Evolutionary conservation across 2,888 invertebrate genomes (phyloP).

Genomic region (Hipparchia semele): DNA sequence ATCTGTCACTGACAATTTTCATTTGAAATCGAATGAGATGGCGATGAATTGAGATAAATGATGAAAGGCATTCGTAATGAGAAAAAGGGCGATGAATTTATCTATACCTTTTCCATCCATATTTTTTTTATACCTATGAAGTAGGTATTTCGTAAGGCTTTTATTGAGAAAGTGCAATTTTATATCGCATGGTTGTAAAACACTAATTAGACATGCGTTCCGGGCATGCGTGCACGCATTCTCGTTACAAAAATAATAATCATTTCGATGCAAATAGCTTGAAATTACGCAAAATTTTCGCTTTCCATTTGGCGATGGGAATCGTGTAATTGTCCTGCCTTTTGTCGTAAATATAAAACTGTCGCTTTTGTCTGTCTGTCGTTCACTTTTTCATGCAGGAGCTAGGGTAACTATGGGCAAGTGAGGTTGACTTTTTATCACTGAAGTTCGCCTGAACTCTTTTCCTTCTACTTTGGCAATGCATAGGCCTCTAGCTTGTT

Average conservation of each 20-base stretch:
- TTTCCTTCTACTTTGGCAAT: too few relatives aligned
- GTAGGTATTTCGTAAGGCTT: constrained; percentile 10
- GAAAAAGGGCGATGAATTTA: too few relatives aligned
- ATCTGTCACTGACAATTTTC: too few relatives aligned
- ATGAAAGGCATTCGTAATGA: too few relatives aligned
- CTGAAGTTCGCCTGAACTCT: too few relatives aligned
- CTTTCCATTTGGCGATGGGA: constrained; percentile 62
- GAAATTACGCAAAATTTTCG: constrained; percentile 70
- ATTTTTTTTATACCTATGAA: background rate
- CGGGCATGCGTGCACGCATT: constrained; percentile 73
- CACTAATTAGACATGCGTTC: constrained; percentile 68
- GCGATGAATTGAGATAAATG: too few relatives aligned
- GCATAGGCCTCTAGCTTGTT: too few relatives aligned
- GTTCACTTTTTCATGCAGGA: too few relatives aligned
- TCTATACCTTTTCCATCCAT: too few relatives aligned
- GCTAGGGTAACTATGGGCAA: too few relatives aligned
- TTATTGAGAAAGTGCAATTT: constrained; percentile 9
- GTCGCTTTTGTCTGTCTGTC: background rate
- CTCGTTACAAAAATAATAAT: constrained; percentile 56
- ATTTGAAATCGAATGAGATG: too few relatives aligned
- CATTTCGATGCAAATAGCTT: constrained; percentile 72
- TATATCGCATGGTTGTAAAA: constrained; percentile 32
- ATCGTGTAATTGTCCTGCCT: constrained; percentile 67
- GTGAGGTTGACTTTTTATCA: too few relatives aligned
- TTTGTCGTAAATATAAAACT: constrained; percentile 44